A percentile compares a stretch with the other conserved stretches of the same genome.
These are phyloP conservation scores for Pseudopodoces humilis DNA, from an alignment of 2,113 vertebrate species.

Conservation along the genomic window DNA sequence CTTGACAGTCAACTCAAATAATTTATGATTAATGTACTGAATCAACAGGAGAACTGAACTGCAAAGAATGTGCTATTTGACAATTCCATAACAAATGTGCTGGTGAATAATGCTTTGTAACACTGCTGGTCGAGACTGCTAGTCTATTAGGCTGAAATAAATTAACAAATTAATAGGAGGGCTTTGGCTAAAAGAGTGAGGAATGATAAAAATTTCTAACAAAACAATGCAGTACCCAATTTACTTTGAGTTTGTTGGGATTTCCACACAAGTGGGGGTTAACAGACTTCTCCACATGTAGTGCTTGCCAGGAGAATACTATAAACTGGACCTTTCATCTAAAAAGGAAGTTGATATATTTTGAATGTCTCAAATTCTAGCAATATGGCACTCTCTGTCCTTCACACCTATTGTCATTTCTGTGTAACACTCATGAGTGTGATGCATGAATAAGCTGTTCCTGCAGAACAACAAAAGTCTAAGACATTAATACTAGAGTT, in stretches of 20 bases:
- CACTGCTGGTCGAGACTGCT: background rate
- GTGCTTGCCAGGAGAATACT: background rate
- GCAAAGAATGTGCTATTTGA: background rate
- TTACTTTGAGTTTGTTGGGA: too few species aligned
- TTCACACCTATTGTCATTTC: background rate
- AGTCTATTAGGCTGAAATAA: conserved; percentile 10
- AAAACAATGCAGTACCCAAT: background rate
- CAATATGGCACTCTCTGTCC: background rate
- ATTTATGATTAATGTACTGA: background rate
- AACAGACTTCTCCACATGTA: background rate
- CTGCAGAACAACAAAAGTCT: background rate
- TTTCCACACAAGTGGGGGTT: background rate
- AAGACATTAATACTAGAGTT: background rate
- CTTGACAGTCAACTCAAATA: background rate
- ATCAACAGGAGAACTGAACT: conserved; percentile 10
- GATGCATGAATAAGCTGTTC: background rate
- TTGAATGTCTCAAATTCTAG: background rate
- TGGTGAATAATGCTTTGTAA: background rate
- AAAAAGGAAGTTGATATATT: background rate
- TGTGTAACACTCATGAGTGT: background rate
- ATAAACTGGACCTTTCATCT: background rate
- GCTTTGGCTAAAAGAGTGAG: background rate
- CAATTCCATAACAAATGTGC: background rate
- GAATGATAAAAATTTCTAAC: background rate
- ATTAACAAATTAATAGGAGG: conserved; percentile 33